Conservation (phyloP, 1,140 invertebrate species). For the Brachionus rotundiformis region DNA sequence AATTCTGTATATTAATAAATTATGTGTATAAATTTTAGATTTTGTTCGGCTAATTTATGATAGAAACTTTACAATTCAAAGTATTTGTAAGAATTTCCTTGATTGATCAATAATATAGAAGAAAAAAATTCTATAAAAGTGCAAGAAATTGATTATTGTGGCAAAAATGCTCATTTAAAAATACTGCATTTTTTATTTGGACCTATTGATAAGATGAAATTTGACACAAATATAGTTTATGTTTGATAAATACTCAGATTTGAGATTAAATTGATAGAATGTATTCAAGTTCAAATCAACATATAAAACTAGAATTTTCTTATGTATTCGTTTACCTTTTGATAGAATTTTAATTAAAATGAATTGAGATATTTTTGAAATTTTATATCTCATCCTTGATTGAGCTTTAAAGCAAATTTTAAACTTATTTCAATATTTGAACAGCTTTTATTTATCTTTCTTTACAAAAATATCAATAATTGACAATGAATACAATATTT, state of each 20-base stretch:
- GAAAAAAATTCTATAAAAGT: no score
- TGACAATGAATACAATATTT: not conserved
- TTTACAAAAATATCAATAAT: not conserved
- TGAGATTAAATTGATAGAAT: not conserved
- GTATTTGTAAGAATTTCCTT: not conserved
- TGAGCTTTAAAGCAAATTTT: not conserved
- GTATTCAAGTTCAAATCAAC: not conserved
- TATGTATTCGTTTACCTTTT: not conserved
- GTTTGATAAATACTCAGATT: not conserved
- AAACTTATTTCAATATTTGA: constrained; percentile 30
- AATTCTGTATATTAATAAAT: not conserved
- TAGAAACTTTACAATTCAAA: no score
- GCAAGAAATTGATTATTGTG: no score
- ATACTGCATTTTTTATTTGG: no score
- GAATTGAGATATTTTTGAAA: not conserved
- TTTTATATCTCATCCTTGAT: constrained; percentile 2
- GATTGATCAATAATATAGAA: not conserved
- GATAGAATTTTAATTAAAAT: not conserved
- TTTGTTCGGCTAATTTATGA: not conserved
- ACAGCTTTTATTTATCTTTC: constrained; percentile 22
- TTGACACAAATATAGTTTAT: not conserved
- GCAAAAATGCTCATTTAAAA: no score
- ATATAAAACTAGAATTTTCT: not conserved
- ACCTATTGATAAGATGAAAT: not conserved
- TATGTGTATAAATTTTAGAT: not conserved